Evolutionary conservation across 1,140 invertebrate species (phyloP).

Genomic region (Calephelis virginiensis): DNA sequence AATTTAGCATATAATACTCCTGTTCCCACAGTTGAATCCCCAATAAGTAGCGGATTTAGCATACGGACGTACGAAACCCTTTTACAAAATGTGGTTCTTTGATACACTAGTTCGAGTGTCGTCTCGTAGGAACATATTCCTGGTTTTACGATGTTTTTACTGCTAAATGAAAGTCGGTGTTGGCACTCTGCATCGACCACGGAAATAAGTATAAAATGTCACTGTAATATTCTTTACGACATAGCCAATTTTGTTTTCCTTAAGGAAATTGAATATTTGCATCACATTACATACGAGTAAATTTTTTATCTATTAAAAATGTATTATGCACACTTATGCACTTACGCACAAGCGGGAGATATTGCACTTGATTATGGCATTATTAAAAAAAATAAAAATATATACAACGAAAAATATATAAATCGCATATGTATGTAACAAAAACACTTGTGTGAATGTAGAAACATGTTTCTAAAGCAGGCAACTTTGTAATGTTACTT

Average conservation of each 20-base stretch:
- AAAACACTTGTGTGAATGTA: too few species aligned
- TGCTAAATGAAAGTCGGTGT: constrained; percentile 38
- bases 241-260: not conserved
- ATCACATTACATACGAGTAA: not conserved
- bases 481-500: too few species aligned
- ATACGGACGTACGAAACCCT: constrained; percentile 8
- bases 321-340: too few species aligned
- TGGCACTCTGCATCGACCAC: constrained; percentile 6
- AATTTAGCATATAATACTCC: not conserved
- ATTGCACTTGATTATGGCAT: too few species aligned
- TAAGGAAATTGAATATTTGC: not conserved
- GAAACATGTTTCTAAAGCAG: too few species aligned
- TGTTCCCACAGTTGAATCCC: not conserved
- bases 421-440: too few species aligned
- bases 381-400: too few species aligned
- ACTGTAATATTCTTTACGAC: constrained; percentile 1
- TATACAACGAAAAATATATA: too few species aligned
- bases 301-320: too few species aligned
- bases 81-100: constrained; percentile 25
- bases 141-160: constrained; percentile 47
- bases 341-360: too few species aligned
- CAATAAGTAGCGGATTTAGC: constrained; percentile 8
- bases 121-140: constrained; percentile 27
- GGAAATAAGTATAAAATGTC: constrained; percentile 25
- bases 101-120: constrained; percentile 33